Evolutionary conservation across 2,113 vertebrate species (phyloP), one percentile per base, ranked within the genome.

Genomic region (Xiphorhynchus elegans): DNA sequence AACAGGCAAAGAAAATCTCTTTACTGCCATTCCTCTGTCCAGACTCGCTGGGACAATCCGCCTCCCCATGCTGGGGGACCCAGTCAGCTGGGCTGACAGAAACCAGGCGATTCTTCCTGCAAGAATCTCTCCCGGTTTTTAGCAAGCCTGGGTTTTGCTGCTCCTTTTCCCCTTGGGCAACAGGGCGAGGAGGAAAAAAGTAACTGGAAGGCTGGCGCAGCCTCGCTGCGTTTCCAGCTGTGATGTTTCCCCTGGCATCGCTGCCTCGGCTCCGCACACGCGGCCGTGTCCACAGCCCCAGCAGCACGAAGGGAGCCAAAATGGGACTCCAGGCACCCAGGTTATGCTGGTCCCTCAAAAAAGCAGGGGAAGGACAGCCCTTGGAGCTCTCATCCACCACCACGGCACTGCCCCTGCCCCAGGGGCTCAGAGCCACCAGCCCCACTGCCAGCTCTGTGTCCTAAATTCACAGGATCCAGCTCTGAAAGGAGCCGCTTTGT

Each of bases 401-500:
- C 68, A 29, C 0, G 0, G 44, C 31, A 5, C 75, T 73, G 46
- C 31, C 60, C 44, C 28, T 55, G 47, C 69, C 37, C 3, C 7
- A 9, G 55, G 60, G 39, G 42, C 28, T 79, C 2, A 0, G 49
- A 56, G 47, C 50, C 53, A 1, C 59, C 42, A 7, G 24, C 74
- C 67, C 66, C 24, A 3, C 50, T 15, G 11, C 53, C 77, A 50
- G 55, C 33, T 56, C 87, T 0, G 8, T 53, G 84, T 68, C 91
- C 91, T 90, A 60, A 75, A 62, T 69, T 64, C 33, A 0, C 3
- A 39, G 50, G 85, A 80, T 89, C 73, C 42, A 2, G 56, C 89
- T 69, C 74, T 76, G 87, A 89, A 96, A 84, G 88, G 70, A 85
- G 82, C 44, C 15, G 64, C 91, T 97, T 96, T 96, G 93, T 94